Conservation (phyloP, 2,888 invertebrate genomes). For the Heterodera filipjevi region DNA sequence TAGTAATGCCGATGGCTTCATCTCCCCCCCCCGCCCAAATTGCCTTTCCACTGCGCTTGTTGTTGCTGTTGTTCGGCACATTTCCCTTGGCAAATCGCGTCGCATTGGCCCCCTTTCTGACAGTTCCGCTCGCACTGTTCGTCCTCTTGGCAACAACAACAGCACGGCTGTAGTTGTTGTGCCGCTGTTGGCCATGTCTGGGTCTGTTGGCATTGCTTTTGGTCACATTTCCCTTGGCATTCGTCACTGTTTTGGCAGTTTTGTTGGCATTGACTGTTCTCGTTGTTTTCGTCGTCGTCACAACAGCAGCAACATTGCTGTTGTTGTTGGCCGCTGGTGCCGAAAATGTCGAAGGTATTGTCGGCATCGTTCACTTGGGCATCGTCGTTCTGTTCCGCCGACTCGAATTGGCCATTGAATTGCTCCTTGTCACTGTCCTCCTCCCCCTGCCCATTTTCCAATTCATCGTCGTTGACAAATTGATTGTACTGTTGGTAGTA, state of each 20-base stretch:
- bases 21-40: background rate
- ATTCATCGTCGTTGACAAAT: conserved; percentile 33
- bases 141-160: background rate
- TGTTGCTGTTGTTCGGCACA: background rate
- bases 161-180: no score
- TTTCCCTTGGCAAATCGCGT: conserved; percentile 4
- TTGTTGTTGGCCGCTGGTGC: background rate
- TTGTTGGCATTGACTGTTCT: background rate
- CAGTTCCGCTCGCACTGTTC: background rate
- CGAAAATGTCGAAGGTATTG: background rate
- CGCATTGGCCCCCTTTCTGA: no score
- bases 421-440: background rate
- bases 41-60: background rate
- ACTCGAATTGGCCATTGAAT: conserved; percentile 23
- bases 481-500: conserved; percentile 18
- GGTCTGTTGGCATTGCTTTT: conserved; percentile 10
- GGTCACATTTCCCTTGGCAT: background rate
- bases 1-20: no score
- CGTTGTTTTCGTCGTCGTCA: background rate
- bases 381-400: conserved; percentile 18
- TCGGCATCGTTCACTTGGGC: background rate
- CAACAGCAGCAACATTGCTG: background rate
- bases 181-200: background rate
- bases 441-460: conserved; percentile 23
- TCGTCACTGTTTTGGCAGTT: conserved; percentile 32